These are phyloP conservation scores for Trichogramma pretiosum DNA, from an alignment of 1,140 invertebrate species.

Conservation along the genomic window DNA sequence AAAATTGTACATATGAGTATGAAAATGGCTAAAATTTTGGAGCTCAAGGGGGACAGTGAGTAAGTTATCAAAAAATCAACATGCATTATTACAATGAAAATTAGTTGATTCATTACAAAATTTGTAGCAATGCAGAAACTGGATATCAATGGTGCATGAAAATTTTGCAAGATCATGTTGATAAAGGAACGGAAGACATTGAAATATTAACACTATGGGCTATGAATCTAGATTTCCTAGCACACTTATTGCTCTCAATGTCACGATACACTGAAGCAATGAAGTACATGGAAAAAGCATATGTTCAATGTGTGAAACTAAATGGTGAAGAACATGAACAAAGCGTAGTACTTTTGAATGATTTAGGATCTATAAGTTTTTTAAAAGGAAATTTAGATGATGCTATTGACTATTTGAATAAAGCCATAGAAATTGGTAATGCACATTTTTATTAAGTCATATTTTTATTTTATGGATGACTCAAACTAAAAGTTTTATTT, in stretches of 20 bases:
- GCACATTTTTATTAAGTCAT: constrained; percentile 5
- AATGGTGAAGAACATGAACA: constrained; percentile 64
- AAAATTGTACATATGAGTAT: constrained; percentile 68
- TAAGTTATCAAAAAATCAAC: constrained; percentile 26
- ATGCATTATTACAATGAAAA: constrained; percentile 3
- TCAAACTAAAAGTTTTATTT: background rate
- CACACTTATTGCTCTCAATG: constrained; percentile 59
- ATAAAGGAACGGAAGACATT: constrained; percentile 46
- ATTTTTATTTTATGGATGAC: background rate
- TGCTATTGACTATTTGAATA: constrained; percentile 61
- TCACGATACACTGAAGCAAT: constrained; percentile 57
- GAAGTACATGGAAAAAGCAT: constrained; percentile 59
- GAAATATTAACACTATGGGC: constrained; percentile 57
- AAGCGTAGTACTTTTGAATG: constrained; percentile 71
- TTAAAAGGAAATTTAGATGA: constrained; percentile 55
- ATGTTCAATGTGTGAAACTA: constrained; percentile 55
- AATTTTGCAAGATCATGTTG: constrained; percentile 52
- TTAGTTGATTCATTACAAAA: background rate
- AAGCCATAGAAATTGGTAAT: constrained; percentile 61
- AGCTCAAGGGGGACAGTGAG: constrained; percentile 52
- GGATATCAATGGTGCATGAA: constrained; percentile 71
- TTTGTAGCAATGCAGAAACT: constrained; percentile 54
- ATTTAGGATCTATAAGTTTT: constrained; percentile 69
- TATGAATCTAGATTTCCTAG: constrained; percentile 75
- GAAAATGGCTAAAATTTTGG: constrained; percentile 64